Evolutionary conservation across 2,113 vertebrate species (phyloP), one percentile per base, ranked within the genome.

Genomic region (Gymnobelideus leadbeateri): DNA sequence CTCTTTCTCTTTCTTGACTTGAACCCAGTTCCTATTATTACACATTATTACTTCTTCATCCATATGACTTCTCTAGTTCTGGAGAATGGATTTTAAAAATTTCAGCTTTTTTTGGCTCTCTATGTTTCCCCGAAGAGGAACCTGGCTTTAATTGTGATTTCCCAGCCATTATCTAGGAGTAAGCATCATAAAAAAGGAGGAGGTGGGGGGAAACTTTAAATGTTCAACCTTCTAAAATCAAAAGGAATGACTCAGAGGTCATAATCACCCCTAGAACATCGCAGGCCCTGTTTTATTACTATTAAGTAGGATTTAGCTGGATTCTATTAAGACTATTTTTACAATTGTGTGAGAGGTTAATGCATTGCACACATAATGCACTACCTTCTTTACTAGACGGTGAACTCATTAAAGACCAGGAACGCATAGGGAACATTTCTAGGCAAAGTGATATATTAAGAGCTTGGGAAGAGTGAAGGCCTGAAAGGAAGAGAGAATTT

Each of bases 321-420:
- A 95, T 98, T 98, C 98, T 98, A 98, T 98, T 97, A 98, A 98
- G 98, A 96, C 97, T 98, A 94, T 98, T 98, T 97, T 97, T 98
- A 98, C 89, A 97, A 46, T 97, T 96, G 97, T 97, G 97, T 97
- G 96, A 97, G 98, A 98, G 98, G 98, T 98, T 98, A 98, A 98
- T 98, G 98, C 97, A 97, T 98, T 98, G 98, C 5, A 61, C 97
- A 98, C 97, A 98, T 98, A 98, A 98, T 98, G 98, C 97, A 95
- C 96, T 97, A 96, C 95, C 95, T 98, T 57, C 94, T 98, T 98
- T 97, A 97, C 97, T 98, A 97, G 97, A 98, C 96, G 97, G 93
- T 97, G 97, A 98, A 94, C 97, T 96, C 97, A 98, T 98, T 98
- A 98, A 97, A 97, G 95, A 91, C 96, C 95, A 95, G 94, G 92